Conservation (phyloP, 2,797 vertebrate genomes). For the Melanotaenia maccullochi region DNA sequence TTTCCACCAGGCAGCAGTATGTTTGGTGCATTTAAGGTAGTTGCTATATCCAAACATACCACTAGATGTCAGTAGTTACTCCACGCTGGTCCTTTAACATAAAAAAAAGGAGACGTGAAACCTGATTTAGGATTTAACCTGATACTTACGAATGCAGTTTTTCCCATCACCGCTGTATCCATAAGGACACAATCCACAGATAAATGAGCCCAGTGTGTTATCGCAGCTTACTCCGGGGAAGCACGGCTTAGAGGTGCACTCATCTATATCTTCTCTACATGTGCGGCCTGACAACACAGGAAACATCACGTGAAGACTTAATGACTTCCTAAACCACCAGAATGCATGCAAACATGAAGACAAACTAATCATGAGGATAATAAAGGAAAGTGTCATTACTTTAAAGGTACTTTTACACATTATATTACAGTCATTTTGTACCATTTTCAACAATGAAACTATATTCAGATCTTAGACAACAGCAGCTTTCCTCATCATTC, state of each 20-base stretch:
- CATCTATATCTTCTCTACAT: constrained; percentile 89
- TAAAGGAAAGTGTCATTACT: not conserved
- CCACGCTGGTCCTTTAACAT: not conserved
- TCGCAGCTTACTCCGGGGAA: constrained; percentile 84
- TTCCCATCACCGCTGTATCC: constrained; percentile 86
- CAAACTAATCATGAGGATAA: rapidly evolving
- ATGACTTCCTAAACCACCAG: not conserved
- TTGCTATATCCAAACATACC: not conserved
- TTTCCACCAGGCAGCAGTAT: not conserved
- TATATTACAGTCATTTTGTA: too few species aligned
- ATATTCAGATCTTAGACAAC: too few species aligned
- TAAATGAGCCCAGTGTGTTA: constrained; percentile 88
- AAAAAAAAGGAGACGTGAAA: not conserved
- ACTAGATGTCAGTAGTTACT: not conserved
- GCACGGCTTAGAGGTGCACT: constrained; percentile 88
- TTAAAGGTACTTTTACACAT: not conserved
- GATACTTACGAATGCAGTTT: constrained; percentile 80
- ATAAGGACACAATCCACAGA: constrained; percentile 86
- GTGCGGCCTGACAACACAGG: constrained; percentile 65
- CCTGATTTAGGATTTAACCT: not conserved
- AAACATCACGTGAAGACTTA: rapidly evolving
- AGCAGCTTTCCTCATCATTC: too few species aligned
- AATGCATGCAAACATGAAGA: not conserved
- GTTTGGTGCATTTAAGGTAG: not conserved
- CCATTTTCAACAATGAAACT: too few species aligned